Evolutionary conservation across 2,113 vertebrate species (phyloP), one percentile per base, ranked within the genome.

Genomic region (Laticauda laticaudata): DNA sequence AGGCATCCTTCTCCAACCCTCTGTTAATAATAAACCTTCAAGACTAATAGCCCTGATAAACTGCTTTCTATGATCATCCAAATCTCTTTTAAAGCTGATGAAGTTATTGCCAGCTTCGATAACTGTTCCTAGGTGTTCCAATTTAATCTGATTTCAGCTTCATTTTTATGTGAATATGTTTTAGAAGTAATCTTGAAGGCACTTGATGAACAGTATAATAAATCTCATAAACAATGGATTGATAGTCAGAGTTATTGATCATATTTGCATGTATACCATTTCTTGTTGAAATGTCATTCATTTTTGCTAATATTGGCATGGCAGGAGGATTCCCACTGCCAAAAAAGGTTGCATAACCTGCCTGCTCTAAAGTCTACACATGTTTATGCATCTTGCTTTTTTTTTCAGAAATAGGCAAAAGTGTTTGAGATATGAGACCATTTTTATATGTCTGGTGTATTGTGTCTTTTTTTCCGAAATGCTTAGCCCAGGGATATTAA

Each of bases 381-480:
- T n/a, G 23, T 53, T 20, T 57, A 43, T 89, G 56, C 26, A 11
- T 14, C 85, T 23, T 39, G 61, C n/a, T 20, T 29, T 64, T 5
- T 18, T 53, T 69, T 86, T 61, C 43, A 88, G 53, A 87, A 92
- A 69, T 18, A 86, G 45, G 10, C 61, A 18, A 20, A 59, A 53
- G 53, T 81, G 26, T 86, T 91, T 91, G 24, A 43, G 20, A 56
- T 81, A 56, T 7, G 14, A 85, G 86, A 56, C 24, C 6, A 54
- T 55, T 55, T 56, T 64, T 43, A 5, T 34, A 29, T 45, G 4
- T 12, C n/a, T 59, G 75, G 7, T 48, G 18, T 20, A 81, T 9
- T 81, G n/a, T n/a, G 15, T 92, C 54, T 45, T 89, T 94, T 94
- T 94, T 91, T 89, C 86, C 56, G 89, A 86, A 94, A 23, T 88